These are phyloP conservation scores for Phrixothrix hirtus DNA, from an alignment of 2,888 invertebrate genomes.

Conservation along the genomic window DNA sequence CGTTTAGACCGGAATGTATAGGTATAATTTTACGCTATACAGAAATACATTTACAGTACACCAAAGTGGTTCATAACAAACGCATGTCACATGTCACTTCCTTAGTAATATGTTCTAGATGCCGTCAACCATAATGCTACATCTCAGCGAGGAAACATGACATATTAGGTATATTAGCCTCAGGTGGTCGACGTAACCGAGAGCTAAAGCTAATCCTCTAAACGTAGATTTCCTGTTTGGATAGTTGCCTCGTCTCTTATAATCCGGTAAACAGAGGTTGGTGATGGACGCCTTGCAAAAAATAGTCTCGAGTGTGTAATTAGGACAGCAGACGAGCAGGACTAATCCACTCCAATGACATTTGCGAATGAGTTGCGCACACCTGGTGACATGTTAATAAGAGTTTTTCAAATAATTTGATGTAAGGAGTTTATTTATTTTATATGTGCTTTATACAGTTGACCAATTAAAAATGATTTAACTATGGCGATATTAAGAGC, in stretches of 20 bases:
- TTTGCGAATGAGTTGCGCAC: slow-evolving; percentile 21
- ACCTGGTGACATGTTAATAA: slow-evolving; percentile 25
- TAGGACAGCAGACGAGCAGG: slow-evolving; percentile 25
- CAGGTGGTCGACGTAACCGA: slow-evolving; percentile 37
- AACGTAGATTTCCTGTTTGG: slow-evolving; percentile 39
- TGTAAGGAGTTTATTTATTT: too few species aligned
- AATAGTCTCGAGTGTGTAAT: slow-evolving; percentile 26
- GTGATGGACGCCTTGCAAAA: slow-evolving; percentile 34
- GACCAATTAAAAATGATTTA: too few species aligned
- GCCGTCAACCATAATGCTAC: slow-evolving; percentile 24
- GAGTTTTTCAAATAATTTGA: too few species aligned
- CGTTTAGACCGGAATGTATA: slow-evolving; percentile 21
- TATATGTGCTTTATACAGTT: too few species aligned
- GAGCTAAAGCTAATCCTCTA: slow-evolving; percentile 38
- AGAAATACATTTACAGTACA: slow-evolving; percentile 26
- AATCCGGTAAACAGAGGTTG: slow-evolving; percentile 36
- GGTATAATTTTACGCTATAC: slow-evolving; percentile 15
- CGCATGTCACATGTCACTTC: slow-evolving; percentile 22
- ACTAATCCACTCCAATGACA: slow-evolving; percentile 24
- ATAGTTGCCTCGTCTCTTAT: slow-evolving; percentile 32
- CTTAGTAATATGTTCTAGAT: slow-evolving; percentile 20
- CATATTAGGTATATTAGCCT: slow-evolving; percentile 42
- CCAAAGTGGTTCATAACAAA: slow-evolving; percentile 10
- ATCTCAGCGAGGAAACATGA: slow-evolving; percentile 29
- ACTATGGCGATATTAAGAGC: too few species aligned